Evolutionary conservation across 2,888 invertebrate genomes (phyloP).

Genomic region (Mythimna impura): DNA sequence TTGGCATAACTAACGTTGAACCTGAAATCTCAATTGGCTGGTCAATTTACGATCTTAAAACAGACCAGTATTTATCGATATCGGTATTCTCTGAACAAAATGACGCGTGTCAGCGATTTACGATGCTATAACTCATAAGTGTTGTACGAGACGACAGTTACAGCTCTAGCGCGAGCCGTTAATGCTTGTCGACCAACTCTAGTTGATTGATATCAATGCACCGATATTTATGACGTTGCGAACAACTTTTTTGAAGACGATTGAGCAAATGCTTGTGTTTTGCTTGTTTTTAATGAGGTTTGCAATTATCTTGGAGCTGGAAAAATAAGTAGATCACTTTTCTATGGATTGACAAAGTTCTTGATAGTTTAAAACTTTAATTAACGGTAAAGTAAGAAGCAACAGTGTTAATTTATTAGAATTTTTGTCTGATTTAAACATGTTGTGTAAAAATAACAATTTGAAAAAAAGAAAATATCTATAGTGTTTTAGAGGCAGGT

Average conservation of each 20-base stretch:
- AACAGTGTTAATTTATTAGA: no score
- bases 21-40: constrained; percentile 37
- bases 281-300: constrained; percentile 30
- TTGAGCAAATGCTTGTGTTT: constrained; percentile 28
- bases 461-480: no score
- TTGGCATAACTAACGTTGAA: constrained; percentile 20
- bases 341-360: constrained; percentile 9
- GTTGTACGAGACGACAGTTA: constrained; percentile 80
- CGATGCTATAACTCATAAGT: constrained; percentile 81
- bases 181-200: constrained; percentile 78
- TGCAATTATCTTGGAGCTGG: constrained; percentile 10
- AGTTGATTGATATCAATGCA: constrained; percentile 76
- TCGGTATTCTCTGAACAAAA: constrained; percentile 65
- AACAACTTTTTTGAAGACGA: constrained; percentile 48
- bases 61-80: constrained; percentile 55
- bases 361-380: not conserved
- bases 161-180: constrained; percentile 74
- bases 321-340: constrained; percentile 12
- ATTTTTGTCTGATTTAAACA: no score
- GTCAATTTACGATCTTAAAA: constrained; percentile 33
- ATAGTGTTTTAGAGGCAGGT: no score
- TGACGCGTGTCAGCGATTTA: constrained; percentile 80
- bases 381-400: not conserved
- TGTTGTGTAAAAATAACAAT: no score
- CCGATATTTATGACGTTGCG: constrained; percentile 65